Evolutionary conservation across 1,140 invertebrate genomes (phyloP), one percentile per base, ranked within the genome.

Genomic region (Eubasilissa regina): DNA sequence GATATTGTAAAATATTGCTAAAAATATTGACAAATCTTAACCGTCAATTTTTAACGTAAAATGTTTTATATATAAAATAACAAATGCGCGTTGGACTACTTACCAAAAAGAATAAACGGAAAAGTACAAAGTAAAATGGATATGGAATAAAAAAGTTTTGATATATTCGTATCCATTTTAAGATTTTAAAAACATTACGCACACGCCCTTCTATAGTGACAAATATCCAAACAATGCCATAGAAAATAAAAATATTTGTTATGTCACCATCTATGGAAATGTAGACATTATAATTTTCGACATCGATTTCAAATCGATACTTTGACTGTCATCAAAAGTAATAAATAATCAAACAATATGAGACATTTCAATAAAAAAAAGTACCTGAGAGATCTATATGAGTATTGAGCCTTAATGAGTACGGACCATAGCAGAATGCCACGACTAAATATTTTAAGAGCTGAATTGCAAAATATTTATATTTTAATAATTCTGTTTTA

Each of bases 161-260:
- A 44, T 53, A 43, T 11, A 68, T 43, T 48, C 43, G 53, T 77
- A 66, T 77, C 51, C 62, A 77, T 77, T 77, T 75, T 58, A 58
- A 4, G 43, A 66, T 56, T 77, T 77, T 35, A 77, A 68, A 77
- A 77, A 77, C 75, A 77, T 77, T 64, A 76, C 75, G 75, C 75
- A 77, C 75, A 77, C 75, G 75, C 75, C 75, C 75, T 77, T 66
- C 21, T 35, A n/a, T n/a, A n/a, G 62, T 77, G 75, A 77, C 75
- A 77, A 47, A 66, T 48, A 68, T 53, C 6, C 64, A 56, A 70
- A 64, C 44, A 64, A 76, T 76, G 44, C 19, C 64, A 68, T 53
- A 73, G 70, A 73, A 25, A 48, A 70, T 8, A 9, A 45, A 53
- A 53, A 73, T 12, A 55, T 44, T 44, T 68, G 44, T 68, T 68